Conservation (phyloP, 2,888 invertebrate species). For the Amphimallon solstitiale region DNA sequence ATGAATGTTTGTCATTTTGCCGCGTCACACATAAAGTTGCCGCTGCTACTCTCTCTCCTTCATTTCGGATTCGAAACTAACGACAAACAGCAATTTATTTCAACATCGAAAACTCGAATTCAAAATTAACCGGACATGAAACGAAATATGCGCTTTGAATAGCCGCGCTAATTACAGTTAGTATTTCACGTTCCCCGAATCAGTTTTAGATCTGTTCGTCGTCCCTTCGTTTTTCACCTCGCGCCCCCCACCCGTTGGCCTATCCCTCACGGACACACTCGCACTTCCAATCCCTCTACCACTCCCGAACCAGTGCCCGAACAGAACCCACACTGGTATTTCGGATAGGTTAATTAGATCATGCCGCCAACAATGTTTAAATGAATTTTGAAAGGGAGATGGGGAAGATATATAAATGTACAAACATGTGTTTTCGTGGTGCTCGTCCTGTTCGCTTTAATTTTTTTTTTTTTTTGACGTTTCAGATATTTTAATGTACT, state of each 20-base stretch:
- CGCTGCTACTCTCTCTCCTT: no score
- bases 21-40: conserved; percentile 44
- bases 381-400: neutral
- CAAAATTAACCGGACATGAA: conserved; percentile 56
- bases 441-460: no score
- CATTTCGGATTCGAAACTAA: conserved; percentile 41
- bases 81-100: conserved; percentile 55
- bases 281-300: neutral
- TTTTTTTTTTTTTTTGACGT: no score
- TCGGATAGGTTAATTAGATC: conserved; percentile 11
- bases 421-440: no score
- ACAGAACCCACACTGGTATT: conserved; percentile 1
- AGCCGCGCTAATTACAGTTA: conserved; percentile 53
- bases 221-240: neutral
- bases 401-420: no score
- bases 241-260: neutral
- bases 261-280: neutral
- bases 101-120: conserved; percentile 52
- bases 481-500: no score
- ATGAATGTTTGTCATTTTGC: conserved; percentile 41
- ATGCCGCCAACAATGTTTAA: conserved; percentile 4
- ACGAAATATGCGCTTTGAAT: conserved; percentile 56
- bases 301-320: neutral
- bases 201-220: conserved; percentile 38
- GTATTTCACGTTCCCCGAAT: conserved; percentile 42